phyloP scores from a whole-genome alignment of 1,140 invertebrate species.

The Lordiphosa collinella region DNA sequence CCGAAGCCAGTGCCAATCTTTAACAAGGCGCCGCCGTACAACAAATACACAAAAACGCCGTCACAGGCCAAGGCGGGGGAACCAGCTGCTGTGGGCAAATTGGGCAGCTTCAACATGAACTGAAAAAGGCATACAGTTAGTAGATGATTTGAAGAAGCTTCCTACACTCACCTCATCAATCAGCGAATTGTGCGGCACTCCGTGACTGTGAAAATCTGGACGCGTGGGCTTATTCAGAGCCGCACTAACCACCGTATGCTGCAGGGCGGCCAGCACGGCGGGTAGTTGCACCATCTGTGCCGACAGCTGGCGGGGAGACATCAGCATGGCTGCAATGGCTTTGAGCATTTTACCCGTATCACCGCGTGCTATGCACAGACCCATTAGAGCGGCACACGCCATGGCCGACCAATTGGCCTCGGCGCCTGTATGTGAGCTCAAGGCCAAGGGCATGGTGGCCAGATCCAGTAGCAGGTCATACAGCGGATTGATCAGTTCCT shows the following conservation, averaged over 20 bases:
- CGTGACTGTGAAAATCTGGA: slow-evolving; percentile 93
- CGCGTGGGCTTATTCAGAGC: slow-evolving; percentile 90
- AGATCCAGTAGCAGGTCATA: slow-evolving; percentile 90
- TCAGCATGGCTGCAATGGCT: slow-evolving; percentile 92
- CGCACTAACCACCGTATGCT: slow-evolving; percentile 93
- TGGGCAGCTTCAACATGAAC: slow-evolving; percentile 54
- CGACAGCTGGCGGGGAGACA: slow-evolving; percentile 89
- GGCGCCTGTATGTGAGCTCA: slow-evolving; percentile 79
- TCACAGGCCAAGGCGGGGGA: slow-evolving; percentile 88
- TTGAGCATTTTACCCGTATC: slow-evolving; percentile 95
- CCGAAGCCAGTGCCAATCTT: slow-evolving; percentile 97
- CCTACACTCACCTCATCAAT: slow-evolving; percentile 84
- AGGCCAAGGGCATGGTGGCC: slow-evolving; percentile 84
- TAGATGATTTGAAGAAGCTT: background rate
- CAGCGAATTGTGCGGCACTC: slow-evolving; percentile 89
- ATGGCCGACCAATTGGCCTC: slow-evolving; percentile 89
- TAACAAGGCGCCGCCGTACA: slow-evolving; percentile 88
- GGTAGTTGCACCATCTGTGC: slow-evolving; percentile 93
- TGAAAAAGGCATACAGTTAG: slow-evolving; percentile 6
- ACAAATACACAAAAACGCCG: slow-evolving; percentile 92
- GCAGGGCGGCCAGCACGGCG: slow-evolving; percentile 90
- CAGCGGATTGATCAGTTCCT: slow-evolving; percentile 88
- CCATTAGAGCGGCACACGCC: slow-evolving; percentile 93
- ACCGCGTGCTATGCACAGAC: slow-evolving; percentile 93
- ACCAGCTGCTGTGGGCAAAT: slow-evolving; percentile 47